Conservation (phyloP, 2,113 vertebrate species). For the Leucoraja erinaceus region DNA sequence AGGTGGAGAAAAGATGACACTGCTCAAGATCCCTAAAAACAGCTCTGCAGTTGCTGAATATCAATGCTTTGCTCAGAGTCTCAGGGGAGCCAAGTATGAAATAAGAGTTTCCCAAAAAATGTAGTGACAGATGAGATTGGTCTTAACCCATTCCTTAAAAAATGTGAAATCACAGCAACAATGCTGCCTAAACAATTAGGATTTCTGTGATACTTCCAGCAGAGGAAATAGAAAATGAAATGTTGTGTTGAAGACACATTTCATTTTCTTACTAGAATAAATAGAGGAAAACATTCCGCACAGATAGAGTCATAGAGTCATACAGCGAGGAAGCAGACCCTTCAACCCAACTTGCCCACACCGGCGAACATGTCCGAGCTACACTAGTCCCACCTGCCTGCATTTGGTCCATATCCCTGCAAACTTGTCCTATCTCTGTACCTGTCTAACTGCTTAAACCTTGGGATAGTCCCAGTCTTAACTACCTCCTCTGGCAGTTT, state of each 20-base stretch:
- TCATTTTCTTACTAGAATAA: neutral
- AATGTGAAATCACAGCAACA: neutral
- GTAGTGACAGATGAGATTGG: neutral
- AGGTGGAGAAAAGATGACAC: slow-evolving; percentile 26
- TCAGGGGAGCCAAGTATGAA: neutral
- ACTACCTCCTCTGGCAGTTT: too few relatives aligned
- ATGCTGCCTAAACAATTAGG: neutral
- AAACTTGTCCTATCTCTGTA: too few relatives aligned
- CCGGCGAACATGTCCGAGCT: too few relatives aligned
- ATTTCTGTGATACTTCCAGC: neutral
- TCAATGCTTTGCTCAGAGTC: neutral
- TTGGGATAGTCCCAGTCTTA: too few relatives aligned
- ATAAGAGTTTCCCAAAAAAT: neutral
- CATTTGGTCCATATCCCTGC: too few relatives aligned
- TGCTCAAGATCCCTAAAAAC: slow-evolving; percentile 24
- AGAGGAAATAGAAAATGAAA: neutral
- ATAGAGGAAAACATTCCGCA: too few relatives aligned
- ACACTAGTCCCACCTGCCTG: too few relatives aligned
- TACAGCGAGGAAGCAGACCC: too few relatives aligned
- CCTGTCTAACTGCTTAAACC: too few relatives aligned
- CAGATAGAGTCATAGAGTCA: too few relatives aligned
- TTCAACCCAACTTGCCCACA: too few relatives aligned
- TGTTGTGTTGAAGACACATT: neutral
- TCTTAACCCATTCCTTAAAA: neutral
- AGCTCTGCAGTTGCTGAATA: slow-evolving; percentile 14